Evolutionary conservation across 2,113 vertebrate genomes (phyloP).

Genomic region (Rhinopomastus cyanomelas): DNA sequence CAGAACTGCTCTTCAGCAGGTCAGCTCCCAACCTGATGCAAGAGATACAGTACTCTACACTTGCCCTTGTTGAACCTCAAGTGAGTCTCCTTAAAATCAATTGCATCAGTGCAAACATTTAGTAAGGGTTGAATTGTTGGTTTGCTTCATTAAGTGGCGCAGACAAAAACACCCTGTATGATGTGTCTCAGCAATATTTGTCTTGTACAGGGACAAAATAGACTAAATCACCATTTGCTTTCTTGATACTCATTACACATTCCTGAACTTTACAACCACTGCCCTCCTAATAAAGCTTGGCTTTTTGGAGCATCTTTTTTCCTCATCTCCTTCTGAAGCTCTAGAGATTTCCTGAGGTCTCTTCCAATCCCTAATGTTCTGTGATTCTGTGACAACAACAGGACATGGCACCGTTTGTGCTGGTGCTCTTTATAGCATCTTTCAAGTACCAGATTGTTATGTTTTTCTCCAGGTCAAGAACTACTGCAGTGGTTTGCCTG

Average conservation of each 20-base stretch:
- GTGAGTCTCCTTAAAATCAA: no score
- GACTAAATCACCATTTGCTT: neutral
- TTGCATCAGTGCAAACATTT: neutral
- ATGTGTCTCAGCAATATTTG: neutral
- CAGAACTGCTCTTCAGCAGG: no score
- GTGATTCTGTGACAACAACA: no score
- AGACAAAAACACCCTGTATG: neutral
- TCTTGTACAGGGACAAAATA: neutral
- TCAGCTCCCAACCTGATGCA: no score
- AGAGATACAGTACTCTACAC: no score
- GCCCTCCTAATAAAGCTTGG: neutral
- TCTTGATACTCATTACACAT: neutral
- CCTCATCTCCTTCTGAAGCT: neutral
- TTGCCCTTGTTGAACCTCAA: no score
- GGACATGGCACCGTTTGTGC: neutral
- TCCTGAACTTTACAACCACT: neutral
- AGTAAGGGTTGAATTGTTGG: neutral
- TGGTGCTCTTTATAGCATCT: conserved; percentile 13
- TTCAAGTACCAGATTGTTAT: conserved; percentile 10
- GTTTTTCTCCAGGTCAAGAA: conserved; percentile 39
- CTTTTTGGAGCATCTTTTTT: neutral
- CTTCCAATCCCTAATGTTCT: no score
- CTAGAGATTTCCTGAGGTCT: conserved; percentile 6
- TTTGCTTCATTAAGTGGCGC: neutral
- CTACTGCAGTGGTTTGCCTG: neutral